Conservation (phyloP, 2,113 vertebrate species). For the Rallus limicola region DNA sequence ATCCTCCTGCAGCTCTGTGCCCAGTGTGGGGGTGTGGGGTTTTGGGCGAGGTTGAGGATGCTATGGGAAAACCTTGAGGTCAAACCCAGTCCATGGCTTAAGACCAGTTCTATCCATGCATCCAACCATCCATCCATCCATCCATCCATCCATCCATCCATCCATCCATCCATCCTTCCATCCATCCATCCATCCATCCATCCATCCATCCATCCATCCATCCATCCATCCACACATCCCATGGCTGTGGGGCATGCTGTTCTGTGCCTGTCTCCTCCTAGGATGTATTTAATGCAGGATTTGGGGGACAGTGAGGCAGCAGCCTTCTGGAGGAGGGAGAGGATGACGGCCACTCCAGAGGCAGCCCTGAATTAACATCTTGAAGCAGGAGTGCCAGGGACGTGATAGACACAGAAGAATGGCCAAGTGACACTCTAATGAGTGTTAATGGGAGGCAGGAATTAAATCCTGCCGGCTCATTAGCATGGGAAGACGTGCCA, state of each 20-base stretch:
- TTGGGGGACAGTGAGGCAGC: not conserved
- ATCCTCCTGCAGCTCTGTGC: not conserved
- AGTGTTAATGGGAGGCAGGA: constrained; percentile 25
- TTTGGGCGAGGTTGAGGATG: not conserved
- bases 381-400: not conserved
- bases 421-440: constrained; percentile 27
- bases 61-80: accelerated
- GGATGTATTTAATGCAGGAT: not conserved
- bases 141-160: not conserved
- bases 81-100: not conserved
- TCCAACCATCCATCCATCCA: not conserved
- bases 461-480: constrained; percentile 32
- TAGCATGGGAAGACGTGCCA: constrained; percentile 44
- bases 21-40: not conserved
- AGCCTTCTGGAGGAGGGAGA: not conserved
- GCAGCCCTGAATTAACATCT: not conserved
- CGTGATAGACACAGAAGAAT: not conserved
- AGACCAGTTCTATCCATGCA: too few relatives aligned
- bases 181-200: not conserved
- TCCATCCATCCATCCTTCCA: not conserved
- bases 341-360: not conserved
- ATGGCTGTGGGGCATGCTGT: accelerated
- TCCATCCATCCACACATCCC: not conserved
- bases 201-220: not conserved
- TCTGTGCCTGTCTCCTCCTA: not conserved